Evolutionary conservation across 2,797 vertebrate genomes (phyloP), one percentile per base, ranked within the genome.

Genomic region (Pantherophis vulpinus): DNA sequence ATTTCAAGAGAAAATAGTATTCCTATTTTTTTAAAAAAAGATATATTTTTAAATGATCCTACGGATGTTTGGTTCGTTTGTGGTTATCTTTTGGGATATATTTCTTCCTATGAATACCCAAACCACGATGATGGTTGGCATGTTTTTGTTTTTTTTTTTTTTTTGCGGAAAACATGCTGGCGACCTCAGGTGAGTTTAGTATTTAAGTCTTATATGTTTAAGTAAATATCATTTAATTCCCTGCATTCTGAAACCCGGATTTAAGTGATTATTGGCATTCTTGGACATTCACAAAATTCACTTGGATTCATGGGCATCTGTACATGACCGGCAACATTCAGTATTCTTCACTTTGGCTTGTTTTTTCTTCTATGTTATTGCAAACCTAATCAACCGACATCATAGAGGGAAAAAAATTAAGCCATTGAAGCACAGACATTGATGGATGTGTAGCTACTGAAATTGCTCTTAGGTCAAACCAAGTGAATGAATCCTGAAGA

Each of bases 111-210:
- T 1, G 58, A 91, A 23, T 61, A 7, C 8, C 27, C 6, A 42
- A 56, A 86, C 47, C 59, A 12, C 13, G 27, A 12, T 51, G 13
- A 14, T 12, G 47, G 20, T 18, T 79, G 66, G 7, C 91, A 95
- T 95, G 96, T 91, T 93, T 91, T 25, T 94, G n/a, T n/a, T n/a
- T n/a, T n/a, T n/a, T n/a, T n/a, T n/a, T n/a, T n/a, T n/a, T n/a
- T n/a, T 60, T 23, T 1, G 6, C 0, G 7, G 93, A 1, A 94
- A 91, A 8, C 95, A 94, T 95, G 92, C 92, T 96, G 96, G 95
- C 88, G 91, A 95, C 94, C n/a, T 54, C 47, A 91, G 25, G 2
- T 86, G 16, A 61, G 51, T 60, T 51, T 60, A 60, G 12, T 58
- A 12, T 25, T 37, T 14, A 32, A 29, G 37, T 58, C 20, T 61